A percentile compares a stretch with the other conserved stretches of the same genome.
Conservation (phyloP, 2,888 invertebrate genomes). For the Erebia ligea region DNA sequence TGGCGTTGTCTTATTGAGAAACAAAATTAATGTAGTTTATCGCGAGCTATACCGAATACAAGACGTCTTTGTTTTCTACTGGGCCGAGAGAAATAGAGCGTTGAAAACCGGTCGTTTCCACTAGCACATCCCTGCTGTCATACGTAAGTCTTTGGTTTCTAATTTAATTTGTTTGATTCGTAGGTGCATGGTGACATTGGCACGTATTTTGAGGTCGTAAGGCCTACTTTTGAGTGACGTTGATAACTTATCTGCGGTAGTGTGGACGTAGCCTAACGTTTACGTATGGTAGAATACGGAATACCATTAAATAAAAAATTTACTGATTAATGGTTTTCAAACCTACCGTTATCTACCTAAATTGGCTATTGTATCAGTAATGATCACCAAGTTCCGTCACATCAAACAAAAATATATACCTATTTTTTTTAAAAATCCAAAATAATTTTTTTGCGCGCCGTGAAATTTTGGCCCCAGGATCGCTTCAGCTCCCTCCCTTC, state of each 20-base stretch:
- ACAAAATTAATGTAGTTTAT: slow-evolving; percentile 36
- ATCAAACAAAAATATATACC: no score
- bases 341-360: neutral
- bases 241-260: neutral
- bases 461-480: no score
- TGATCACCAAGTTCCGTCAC: no score
- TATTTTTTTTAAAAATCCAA: no score
- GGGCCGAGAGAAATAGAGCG: slow-evolving; percentile 35
- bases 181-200: neutral
- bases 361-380: no score
- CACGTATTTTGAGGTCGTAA: slow-evolving; percentile 3
- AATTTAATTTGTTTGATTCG: slow-evolving; percentile 1
- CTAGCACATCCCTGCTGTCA: slow-evolving; percentile 31
- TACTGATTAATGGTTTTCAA: neutral
- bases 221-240: slow-evolving; percentile 8
- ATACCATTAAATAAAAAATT: no score
- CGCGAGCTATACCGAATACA: slow-evolving; percentile 34
- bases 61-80: slow-evolving; percentile 33
- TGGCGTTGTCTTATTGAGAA: slow-evolving; percentile 37
- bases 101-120: slow-evolving; percentile 39
- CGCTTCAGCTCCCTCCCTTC: no score
- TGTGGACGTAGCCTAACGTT: neutral
- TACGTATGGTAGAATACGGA: no score
- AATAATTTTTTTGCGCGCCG: no score
- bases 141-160: slow-evolving; percentile 27